A percentile compares a stretch with the other conserved stretches of the same genome.
These are phyloP conservation scores for Epinephelus coioides DNA, from an alignment of 2,797 vertebrate genomes.

Conservation along the genomic window DNA sequence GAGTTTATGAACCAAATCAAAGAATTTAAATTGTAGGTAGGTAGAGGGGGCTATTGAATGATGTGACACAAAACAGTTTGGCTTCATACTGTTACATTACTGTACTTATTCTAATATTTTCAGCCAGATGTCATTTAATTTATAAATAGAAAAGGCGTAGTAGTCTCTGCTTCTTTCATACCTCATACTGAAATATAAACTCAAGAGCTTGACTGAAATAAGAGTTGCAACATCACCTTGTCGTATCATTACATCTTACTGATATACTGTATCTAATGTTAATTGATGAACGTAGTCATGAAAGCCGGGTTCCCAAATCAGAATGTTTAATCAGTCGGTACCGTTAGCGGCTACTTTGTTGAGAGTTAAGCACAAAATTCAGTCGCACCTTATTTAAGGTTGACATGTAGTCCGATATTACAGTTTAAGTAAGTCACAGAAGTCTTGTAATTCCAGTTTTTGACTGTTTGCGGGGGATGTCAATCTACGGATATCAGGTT, in stretches of 20 bases:
- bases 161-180: too few species aligned
- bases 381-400: not conserved
- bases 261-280: too few species aligned
- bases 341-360: not conserved
- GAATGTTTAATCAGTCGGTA: not conserved
- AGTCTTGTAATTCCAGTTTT: not conserved
- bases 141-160: too few species aligned
- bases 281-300: not conserved
- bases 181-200: too few species aligned
- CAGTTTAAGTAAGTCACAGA: not conserved
- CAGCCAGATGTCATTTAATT: too few species aligned
- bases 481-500: not conserved
- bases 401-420: too few species aligned
- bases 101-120: too few species aligned
- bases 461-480: not conserved
- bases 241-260: not conserved
- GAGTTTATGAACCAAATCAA: too few species aligned
- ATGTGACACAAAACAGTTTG: too few species aligned
- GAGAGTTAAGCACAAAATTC: not conserved
- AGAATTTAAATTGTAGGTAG: too few species aligned
- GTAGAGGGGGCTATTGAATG: too few species aligned
- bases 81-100: not conserved
- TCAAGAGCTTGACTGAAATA: not conserved
- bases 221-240: not conserved
- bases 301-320: not conserved